These are phyloP conservation scores for Semotilus atromaculatus DNA, from an alignment of 2,797 vertebrate species.

Conservation along the genomic window DNA sequence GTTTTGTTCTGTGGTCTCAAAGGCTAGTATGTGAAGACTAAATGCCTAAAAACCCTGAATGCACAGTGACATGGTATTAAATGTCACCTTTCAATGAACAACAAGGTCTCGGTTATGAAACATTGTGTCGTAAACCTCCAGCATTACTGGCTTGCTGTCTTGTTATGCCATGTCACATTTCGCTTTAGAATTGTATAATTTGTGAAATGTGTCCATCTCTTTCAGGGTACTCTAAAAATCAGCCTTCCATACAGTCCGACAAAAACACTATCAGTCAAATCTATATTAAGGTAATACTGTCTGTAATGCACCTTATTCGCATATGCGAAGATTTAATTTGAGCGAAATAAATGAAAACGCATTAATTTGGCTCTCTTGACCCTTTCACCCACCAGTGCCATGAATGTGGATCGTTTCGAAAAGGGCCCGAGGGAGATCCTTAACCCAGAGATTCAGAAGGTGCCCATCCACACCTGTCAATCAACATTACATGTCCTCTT, in stretches of 20 bases:
- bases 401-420: constrained; percentile 98
- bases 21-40: constrained; percentile 8
- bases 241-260: constrained; percentile 98
- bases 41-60: constrained; percentile 6
- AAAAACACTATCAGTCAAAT: constrained; percentile 98
- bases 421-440: constrained; percentile 96
- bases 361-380: constrained; percentile 20
- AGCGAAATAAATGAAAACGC: not conserved
- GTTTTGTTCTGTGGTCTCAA: constrained; percentile 23
- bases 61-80: constrained; percentile 27
- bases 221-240: constrained; percentile 97
- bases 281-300: constrained; percentile 92
- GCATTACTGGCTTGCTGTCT: not conserved
- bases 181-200: constrained; percentile 10
- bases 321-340: not conserved
- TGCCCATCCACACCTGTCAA: constrained; percentile 65
- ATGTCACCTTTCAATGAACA: constrained; percentile 29
- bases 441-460: constrained; percentile 98
- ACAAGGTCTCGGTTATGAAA: constrained; percentile 22
- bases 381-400: constrained; percentile 85
- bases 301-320: not conserved
- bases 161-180: not conserved
- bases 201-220: constrained; percentile 60
- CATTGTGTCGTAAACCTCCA: constrained; percentile 15
- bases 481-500: constrained; percentile 9